Evolutionary conservation across 2,113 vertebrate genomes (phyloP).

Genomic region (Malurus elegans): DNA sequence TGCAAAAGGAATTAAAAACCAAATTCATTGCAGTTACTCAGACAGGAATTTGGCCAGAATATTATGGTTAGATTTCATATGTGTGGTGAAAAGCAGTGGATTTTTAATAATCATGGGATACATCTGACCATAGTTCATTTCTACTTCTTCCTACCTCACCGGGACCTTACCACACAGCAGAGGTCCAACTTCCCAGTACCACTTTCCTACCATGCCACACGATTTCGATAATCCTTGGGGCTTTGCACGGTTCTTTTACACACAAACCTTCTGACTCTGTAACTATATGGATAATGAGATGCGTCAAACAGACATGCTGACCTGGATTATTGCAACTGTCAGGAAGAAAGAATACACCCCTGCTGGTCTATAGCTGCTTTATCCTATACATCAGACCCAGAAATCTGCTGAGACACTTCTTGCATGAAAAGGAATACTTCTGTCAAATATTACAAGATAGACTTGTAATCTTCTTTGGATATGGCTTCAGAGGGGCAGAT

Average conservation of each 20-base stretch:
- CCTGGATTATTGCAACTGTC: not conserved
- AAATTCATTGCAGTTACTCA: not conserved
- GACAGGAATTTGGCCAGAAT: not conserved
- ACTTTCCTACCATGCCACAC: not conserved
- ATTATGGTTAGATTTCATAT: not conserved
- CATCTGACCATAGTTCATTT: not conserved
- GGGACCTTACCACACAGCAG: not conserved
- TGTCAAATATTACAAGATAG: not conserved
- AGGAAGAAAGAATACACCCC: not conserved
- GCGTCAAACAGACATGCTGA: not conserved
- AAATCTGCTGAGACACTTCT: not conserved
- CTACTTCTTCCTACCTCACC: not conserved
- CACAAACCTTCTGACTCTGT: not conserved
- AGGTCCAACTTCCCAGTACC: not conserved
- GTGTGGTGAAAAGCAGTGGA: not conserved
- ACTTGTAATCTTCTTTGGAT: not conserved
- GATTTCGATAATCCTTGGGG: not conserved
- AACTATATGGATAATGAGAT: not conserved
- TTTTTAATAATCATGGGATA: not conserved
- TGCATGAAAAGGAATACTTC: not conserved
- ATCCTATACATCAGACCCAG: not conserved
- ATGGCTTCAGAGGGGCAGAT: not conserved
- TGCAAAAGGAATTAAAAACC: not conserved
- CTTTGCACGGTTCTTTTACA: not conserved
- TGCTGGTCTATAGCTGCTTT: not conserved